These are phyloP conservation scores for Vireo altiloquus DNA, from an alignment of 2,113 vertebrate genomes.

Conservation along the genomic window DNA sequence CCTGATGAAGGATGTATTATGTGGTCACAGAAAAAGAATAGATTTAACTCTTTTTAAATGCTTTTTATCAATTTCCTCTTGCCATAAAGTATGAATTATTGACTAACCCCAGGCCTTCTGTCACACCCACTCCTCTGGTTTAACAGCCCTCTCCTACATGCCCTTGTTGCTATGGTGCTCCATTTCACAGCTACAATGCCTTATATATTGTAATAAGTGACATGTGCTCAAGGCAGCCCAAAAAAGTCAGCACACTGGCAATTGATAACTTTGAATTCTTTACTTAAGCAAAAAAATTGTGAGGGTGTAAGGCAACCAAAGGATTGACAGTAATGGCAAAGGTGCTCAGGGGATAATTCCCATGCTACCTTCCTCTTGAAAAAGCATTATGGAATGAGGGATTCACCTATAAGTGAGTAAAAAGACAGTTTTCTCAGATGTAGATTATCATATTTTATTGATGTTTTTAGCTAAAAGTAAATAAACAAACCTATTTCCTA, in stretches of 20 bases:
- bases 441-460: background rate
- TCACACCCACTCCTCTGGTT: conserved; percentile 12
- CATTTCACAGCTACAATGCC: background rate
- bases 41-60: conserved; percentile 34
- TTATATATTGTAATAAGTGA: background rate
- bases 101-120: conserved; percentile 18
- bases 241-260: background rate
- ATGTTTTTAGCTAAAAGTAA: background rate
- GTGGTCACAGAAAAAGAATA: background rate
- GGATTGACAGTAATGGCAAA: background rate
- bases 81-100: conserved; percentile 27
- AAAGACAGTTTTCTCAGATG: background rate
- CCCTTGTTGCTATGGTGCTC: conserved; percentile 17
- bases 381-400: background rate
- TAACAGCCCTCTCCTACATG: background rate
- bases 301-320: background rate
- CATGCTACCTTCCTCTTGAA: background rate
- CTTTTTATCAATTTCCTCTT: conserved; percentile 29
- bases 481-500: background rate
- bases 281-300: background rate
- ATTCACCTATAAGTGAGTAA: background rate
- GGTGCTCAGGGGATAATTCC: background rate
- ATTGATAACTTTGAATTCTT: background rate
- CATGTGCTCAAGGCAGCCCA: background rate
- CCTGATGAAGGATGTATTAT: background rate